phyloP scores from a whole-genome alignment of 2,797 vertebrate genomes.

The Lates japonicus region DNA sequence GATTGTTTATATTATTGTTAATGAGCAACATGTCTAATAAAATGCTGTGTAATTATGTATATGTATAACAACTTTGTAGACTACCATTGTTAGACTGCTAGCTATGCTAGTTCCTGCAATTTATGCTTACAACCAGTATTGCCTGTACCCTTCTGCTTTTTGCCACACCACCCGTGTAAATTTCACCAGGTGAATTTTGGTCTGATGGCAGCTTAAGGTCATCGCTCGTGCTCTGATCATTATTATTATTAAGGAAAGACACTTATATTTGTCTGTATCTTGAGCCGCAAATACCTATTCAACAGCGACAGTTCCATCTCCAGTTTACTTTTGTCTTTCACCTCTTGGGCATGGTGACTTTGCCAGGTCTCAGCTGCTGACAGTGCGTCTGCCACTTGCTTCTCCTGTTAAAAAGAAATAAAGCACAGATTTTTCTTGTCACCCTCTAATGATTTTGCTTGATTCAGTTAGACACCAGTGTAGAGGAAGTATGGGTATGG shows the following conservation, averaged over 20 bases:
- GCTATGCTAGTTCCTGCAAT: too few relatives aligned
- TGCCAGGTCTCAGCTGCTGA: slow-evolving; percentile 89
- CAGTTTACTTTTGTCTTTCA: slow-evolving; percentile 89
- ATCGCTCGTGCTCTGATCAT: not conserved
- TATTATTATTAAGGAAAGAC: not conserved
- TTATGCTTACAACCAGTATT: not conserved
- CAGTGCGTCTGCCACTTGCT: slow-evolving; percentile 85
- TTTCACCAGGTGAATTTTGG: not conserved
- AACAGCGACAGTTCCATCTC: slow-evolving; percentile 89
- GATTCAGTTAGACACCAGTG: not conserved
- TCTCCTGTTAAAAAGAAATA: slow-evolving; percentile 83
- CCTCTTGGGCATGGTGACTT: slow-evolving; percentile 84
- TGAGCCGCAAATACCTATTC: slow-evolving; percentile 85
- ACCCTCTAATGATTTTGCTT: not conserved
- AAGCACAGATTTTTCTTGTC: not conserved
- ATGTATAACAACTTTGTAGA: not conserved
- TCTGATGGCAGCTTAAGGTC: not conserved
- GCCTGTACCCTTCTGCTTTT: too few relatives aligned
- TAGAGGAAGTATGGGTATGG: not conserved
- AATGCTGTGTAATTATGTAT: too few relatives aligned
- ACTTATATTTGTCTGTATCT: not conserved
- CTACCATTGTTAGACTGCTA: too few relatives aligned
- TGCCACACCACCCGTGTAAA: not conserved
- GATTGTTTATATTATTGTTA: not conserved
- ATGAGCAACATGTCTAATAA: too few relatives aligned